phyloP scores from a whole-genome alignment of 2,113 vertebrate genomes.

The Plecotus auritus region DNA sequence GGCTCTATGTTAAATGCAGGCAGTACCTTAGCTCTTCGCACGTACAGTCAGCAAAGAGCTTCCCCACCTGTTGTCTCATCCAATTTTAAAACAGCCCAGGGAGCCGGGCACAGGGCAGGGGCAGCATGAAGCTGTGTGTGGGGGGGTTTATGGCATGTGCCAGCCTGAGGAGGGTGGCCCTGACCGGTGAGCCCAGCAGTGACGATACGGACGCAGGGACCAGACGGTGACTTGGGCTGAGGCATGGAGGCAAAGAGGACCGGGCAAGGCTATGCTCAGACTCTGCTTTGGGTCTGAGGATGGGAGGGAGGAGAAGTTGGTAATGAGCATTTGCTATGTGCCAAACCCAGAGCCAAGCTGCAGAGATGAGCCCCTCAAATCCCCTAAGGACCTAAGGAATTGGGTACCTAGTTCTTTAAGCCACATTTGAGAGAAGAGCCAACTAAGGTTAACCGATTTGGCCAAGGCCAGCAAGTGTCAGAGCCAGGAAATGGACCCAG shows the following conservation, averaged over 20 bases:
- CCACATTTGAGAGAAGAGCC: not conserved
- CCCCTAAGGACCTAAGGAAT: not conserved
- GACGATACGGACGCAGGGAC: accelerated
- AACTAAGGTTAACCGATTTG: not conserved
- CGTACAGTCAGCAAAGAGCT: not conserved
- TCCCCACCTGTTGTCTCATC: not conserved
- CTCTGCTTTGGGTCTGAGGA: not conserved
- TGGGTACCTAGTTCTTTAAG: not conserved
- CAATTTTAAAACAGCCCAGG: not conserved
- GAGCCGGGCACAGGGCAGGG: accelerated
- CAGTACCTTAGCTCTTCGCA: not conserved
- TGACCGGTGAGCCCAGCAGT: not conserved
- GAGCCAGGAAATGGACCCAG: not conserved
- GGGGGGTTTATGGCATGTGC: not conserved
- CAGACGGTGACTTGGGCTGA: not conserved
- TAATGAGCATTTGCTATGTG: accelerated
- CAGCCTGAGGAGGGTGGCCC: accelerated
- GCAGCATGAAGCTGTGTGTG: not conserved
- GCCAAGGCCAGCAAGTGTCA: not conserved
- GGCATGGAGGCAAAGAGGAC: not conserved
- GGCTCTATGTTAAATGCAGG: not conserved
- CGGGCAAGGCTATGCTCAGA: not conserved
- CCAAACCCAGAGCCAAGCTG: not conserved
- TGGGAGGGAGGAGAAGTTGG: not conserved
- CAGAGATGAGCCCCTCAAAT: not conserved